phyloP scores from a whole-genome alignment of 2,113 vertebrate species.

The Numenius arquata region DNA sequence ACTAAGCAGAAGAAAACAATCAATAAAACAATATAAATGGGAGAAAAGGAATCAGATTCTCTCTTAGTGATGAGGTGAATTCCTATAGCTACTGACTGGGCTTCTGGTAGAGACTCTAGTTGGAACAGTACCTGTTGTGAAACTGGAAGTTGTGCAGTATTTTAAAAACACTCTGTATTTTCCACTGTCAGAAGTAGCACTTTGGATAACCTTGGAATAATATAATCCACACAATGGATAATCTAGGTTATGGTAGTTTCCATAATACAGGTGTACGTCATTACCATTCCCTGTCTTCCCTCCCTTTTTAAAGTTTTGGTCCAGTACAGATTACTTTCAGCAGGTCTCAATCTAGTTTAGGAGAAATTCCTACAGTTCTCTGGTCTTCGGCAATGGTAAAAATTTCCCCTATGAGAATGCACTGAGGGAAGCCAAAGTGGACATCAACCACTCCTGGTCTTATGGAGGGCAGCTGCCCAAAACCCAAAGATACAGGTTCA shows the following conservation, averaged over 20 bases:
- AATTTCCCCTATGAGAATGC: background rate
- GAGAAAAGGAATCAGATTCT: background rate
- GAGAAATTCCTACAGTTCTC: background rate
- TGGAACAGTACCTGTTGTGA: background rate
- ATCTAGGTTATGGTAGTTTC: background rate
- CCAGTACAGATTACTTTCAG: background rate
- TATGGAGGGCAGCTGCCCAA: background rate
- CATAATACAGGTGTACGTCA: fast-evolving
- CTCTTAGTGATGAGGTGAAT: background rate
- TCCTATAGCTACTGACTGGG: background rate
- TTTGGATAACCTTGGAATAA: background rate
- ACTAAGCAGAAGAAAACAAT: background rate
- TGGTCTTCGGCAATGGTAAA: background rate
- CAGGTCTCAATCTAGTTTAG: background rate
- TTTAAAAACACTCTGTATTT: background rate
- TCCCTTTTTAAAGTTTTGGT: background rate
- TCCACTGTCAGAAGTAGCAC: background rate
- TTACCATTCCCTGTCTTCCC: background rate
- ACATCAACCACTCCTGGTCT: background rate
- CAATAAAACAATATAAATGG: background rate
- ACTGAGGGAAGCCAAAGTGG: background rate
- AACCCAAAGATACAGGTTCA: background rate
- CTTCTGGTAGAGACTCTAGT: background rate
- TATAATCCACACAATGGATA: too few relatives aligned
- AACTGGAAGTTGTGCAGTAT: background rate